Base-by-base conservation (phyloP, 2,888 invertebrate species). In the Euplexia lucipara region DNA sequence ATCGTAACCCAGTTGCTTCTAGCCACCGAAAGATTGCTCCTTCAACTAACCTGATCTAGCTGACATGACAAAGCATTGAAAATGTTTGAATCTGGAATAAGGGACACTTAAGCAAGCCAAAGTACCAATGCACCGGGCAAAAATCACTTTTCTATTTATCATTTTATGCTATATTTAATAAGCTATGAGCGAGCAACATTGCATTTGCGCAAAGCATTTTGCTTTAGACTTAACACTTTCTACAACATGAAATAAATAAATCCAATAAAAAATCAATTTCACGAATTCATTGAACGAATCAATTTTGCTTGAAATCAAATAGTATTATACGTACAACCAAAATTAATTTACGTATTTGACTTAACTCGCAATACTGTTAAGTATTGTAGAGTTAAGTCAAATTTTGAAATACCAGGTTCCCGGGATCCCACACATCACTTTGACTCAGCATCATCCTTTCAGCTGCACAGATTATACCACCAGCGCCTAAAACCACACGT, bases 201-300 rank as follows among this genome's bases (percentile, higher is more conserved):
- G 26, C 5, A 3, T 26, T 26, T n/a, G n/a, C n/a, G 26, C 26
- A 3, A 26, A 26, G 2, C 26, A 26, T 26, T 26, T 26, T 26
- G 39, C 39, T 8, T 16, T 12, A 3, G 6, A 14, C 20, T 9
- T 14, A 20, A 9, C 44, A 37, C 66, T 67, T 39, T 54, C 26
- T 12, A n/a, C 37, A 18, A 22, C 26, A 9, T 48, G 26, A 60
- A 70, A 20, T 12, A 49, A 32, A 30, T 41, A 34, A 39, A 45
- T 22, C n/a, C n/a, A n/a, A n/a, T n/a, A n/a, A n/a, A n/a, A n/a
- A 0, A 39, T 35, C 35, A 30, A 48, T 7, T 5, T 10, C 20
- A 56, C n/a, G 45, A 35, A 35, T 18, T 3, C 2, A 47, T 6
- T 41, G 41, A 72, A 57, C 73, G 41, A 70, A 70, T 70, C 73